A percentile compares a stretch with the other conserved stretches of the same genome.
These are phyloP conservation scores for Lethrus apterus DNA, from an alignment of 1,140 invertebrate species.

Conservation along the genomic window DNA sequence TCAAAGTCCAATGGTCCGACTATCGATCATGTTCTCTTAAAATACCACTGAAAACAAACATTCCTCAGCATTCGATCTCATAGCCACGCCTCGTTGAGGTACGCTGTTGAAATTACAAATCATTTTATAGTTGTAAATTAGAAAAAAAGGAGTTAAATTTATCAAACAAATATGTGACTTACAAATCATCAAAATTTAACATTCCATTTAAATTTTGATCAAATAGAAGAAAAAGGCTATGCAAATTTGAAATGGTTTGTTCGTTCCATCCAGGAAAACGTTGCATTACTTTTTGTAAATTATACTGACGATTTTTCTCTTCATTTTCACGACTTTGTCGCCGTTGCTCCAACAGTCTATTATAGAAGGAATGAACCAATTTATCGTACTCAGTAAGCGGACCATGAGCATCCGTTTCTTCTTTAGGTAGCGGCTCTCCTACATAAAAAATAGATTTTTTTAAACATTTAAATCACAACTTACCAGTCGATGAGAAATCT, in stretches of 20 bases:
- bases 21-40: too few species aligned
- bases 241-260: conserved; percentile 46
- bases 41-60: too few species aligned
- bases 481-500: conserved; percentile 46
- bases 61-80: too few species aligned
- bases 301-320: conserved; percentile 44
- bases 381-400: conserved; percentile 45
- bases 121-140: too few species aligned
- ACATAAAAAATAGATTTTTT: not conserved
- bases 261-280: conserved; percentile 48
- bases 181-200: conserved; percentile 48
- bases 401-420: conserved; percentile 31
- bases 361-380: conserved; percentile 44
- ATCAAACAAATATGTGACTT: too few species aligned
- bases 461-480: not conserved
- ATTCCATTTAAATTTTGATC: conserved; percentile 47
- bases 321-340: conserved; percentile 44
- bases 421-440: conserved; percentile 42
- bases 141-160: too few species aligned
- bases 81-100: too few species aligned
- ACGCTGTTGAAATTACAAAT: too few species aligned
- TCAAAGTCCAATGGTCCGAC: too few species aligned
- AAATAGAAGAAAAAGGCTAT: conserved; percentile 46
- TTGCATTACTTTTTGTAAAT: conserved; percentile 42
- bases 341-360: conserved; percentile 41